These are phyloP conservation scores for Ptyas mucosa DNA, from an alignment of 2,113 vertebrate genomes.

Conservation along the genomic window DNA sequence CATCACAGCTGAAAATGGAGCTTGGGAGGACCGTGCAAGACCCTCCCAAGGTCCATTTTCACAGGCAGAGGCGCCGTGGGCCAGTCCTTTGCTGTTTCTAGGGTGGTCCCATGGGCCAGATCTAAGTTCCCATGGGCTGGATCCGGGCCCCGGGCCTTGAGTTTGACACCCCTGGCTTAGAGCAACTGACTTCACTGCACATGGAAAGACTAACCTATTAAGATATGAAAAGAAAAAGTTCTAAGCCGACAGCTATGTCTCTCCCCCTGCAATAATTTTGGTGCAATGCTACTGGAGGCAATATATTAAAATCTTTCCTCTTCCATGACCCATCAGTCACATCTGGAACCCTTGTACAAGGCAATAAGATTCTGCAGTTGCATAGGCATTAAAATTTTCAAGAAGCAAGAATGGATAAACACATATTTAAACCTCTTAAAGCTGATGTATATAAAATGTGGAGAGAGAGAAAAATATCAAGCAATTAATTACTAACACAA, in stretches of 20 bases:
- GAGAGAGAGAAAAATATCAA: neutral
- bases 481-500: neutral
- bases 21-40: too few species aligned
- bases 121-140: too few species aligned
- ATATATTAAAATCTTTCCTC: neutral
- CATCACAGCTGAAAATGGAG: too few species aligned
- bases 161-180: neutral
- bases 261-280: neutral
- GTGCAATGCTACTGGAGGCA: neutral
- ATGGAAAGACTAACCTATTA: neutral
- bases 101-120: too few species aligned
- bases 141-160: neutral
- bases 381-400: neutral
- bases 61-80: too few species aligned
- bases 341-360: too few species aligned
- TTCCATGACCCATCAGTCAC: neutral
- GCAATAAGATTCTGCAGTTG: neutral
- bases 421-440: neutral
- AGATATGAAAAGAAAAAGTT: neutral
- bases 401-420: neutral
- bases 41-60: too few species aligned
- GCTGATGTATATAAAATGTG: neutral
- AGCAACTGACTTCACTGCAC: neutral
- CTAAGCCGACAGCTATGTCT: neutral
- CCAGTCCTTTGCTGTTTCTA: too few species aligned